Base-by-base conservation (phyloP, 2,113 vertebrate genomes). In the Laticauda laticaudata region DNA sequence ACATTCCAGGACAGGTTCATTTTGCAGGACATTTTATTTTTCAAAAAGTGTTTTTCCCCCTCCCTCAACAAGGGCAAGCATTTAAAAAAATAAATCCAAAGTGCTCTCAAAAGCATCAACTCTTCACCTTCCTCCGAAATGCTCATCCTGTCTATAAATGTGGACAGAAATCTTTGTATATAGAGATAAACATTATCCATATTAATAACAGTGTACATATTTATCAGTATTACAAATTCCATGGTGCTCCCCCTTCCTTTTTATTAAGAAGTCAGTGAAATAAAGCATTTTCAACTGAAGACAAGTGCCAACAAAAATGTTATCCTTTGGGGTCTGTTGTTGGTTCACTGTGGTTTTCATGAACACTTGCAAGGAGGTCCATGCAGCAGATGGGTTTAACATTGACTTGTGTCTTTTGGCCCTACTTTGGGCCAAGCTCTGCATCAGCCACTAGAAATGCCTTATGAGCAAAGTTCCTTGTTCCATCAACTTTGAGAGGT, bases 171-270 rank as follows among this genome's bases (percentile, higher is more conserved):
- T 91, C 94, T 92, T 94, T 96, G 55, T 96, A 91, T 96, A 95
- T 91, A 96, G 29, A 87, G 86, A 64, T 39, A 88, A 24, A 55
- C 94, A 94, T 26, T 96, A 95, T 94, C 96, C 95, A 96, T 94
- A 93, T 95, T 96, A 92, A 95, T 96, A 95, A 96, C 94, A 95
- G 95, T 94, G 92, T 89, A 95, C n/a, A 95, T 94, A 95, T 95
- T 96, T 96, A 95, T 96, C 94, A 93, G 90, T 94, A 95, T 96
- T 95, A 92, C 34, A 23, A 81, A 81, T 92, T 93, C 90, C 96
- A 95, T 97, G 96, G 94, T 97, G 94, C 86, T 95, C 92, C 61
- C 64, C 81, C 91, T 56, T 91, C 43, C 53, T 95, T 94, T 92
- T 93, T 90, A 94, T 94, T 48, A 93, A 92, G 34, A 61, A 26